A percentile compares a stretch with the other conserved stretches of the same genome.
Conservation (phyloP, 2,888 invertebrate species). For the Tetropium fuscum region DNA sequence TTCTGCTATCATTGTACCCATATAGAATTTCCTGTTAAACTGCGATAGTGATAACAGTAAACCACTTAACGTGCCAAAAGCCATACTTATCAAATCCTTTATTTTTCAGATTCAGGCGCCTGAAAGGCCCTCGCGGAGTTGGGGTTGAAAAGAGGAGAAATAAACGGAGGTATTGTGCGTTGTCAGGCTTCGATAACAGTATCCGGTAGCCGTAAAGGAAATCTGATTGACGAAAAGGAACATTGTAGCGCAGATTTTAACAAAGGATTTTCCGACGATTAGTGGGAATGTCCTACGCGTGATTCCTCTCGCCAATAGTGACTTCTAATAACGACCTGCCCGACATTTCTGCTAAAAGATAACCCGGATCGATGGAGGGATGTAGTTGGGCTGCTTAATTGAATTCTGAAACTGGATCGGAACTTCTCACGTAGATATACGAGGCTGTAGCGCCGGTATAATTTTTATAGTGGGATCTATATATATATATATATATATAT, state of each 20-base stretch:
- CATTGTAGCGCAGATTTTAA: slow-evolving; percentile 34
- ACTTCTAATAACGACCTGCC: slow-evolving; percentile 21
- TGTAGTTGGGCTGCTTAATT: slow-evolving; percentile 12
- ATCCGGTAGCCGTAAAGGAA: slow-evolving; percentile 27
- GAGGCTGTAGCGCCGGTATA: background rate
- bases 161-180: slow-evolving; percentile 33
- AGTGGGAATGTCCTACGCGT: slow-evolving; percentile 21
- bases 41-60: too few relatives aligned
- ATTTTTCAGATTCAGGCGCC: background rate
- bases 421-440: background rate
- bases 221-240: slow-evolving; percentile 35
- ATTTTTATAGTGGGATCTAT: background rate
- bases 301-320: slow-evolving; percentile 16
- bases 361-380: slow-evolving; percentile 17
- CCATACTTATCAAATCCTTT: too few relatives aligned
- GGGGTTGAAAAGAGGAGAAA: slow-evolving; percentile 5
- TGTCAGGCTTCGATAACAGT: slow-evolving; percentile 38
- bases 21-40: too few relatives aligned
- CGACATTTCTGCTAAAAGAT: slow-evolving; percentile 15
- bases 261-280: slow-evolving; percentile 37
- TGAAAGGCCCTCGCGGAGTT: slow-evolving; percentile 1
- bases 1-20: too few relatives aligned
- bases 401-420: slow-evolving; percentile 8
- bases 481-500: too few relatives aligned
- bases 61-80: too few relatives aligned